phyloP scores from a whole-genome alignment of 2,113 vertebrate species.

The Ibidorhyncha struthersii region DNA sequence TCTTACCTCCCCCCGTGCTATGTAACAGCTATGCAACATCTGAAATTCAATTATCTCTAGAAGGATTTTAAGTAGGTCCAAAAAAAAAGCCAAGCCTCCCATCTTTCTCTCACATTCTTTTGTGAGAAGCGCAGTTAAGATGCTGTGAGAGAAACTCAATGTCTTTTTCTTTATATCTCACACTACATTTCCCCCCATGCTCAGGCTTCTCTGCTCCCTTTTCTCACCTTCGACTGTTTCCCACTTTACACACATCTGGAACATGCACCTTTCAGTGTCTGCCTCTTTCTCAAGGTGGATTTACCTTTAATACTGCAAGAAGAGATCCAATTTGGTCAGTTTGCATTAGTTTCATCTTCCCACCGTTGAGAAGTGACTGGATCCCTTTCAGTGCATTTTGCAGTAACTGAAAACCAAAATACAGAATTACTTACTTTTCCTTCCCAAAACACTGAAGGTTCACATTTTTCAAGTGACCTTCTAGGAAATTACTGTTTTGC shows the following conservation, averaged over 20 bases:
- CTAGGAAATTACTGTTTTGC: not conserved
- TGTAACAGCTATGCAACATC: rapidly evolving
- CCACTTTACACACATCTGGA: not conserved
- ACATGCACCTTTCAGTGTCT: not conserved
- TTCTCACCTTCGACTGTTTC: not conserved
- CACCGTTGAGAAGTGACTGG: slow-evolving; percentile 87
- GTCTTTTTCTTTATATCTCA: not conserved
- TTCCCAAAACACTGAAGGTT: not conserved
- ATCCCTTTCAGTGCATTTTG: slow-evolving; percentile 91
- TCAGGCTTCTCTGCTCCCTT: not conserved
- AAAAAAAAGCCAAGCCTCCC: not conserved
- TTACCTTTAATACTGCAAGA: slow-evolving; percentile 92
- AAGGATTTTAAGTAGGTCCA: not conserved
- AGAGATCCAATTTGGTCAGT: slow-evolving; percentile 87
- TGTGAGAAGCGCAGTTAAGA: not conserved
- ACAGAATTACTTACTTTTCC: not conserved
- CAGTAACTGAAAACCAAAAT: slow-evolving; percentile 78
- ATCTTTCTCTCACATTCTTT: not conserved
- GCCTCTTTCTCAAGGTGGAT: not conserved
- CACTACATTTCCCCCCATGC: rapidly evolving
- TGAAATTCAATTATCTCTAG: not conserved
- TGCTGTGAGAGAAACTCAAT: not conserved
- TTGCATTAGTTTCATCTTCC: slow-evolving; percentile 86
- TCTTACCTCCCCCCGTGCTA: not conserved
- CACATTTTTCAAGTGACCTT: not conserved